A percentile compares a stretch with the other conserved stretches of the same genome.
These are phyloP conservation scores for Chrosomus eos DNA, from an alignment of 2,797 vertebrate species.

Conservation along the genomic window DNA sequence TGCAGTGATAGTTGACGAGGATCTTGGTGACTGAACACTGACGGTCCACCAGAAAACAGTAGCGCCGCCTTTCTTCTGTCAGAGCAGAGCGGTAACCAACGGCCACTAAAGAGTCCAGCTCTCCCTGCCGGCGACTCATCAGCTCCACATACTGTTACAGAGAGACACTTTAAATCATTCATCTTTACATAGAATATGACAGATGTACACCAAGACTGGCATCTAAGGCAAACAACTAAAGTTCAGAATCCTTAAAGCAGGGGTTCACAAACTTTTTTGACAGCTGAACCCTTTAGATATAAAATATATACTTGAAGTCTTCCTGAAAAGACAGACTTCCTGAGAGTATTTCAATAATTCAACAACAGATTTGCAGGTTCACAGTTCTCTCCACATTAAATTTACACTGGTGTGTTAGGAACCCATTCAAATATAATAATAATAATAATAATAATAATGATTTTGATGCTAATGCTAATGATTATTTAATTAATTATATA, in stretches of 20 bases:
- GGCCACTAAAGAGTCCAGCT: constrained; percentile 83
- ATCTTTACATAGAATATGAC: background rate
- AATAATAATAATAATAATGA: background rate
- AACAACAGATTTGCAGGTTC: background rate
- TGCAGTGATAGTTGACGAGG: constrained; percentile 85
- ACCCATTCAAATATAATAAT: background rate
- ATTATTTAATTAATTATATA: background rate
- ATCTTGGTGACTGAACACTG: constrained; percentile 88
- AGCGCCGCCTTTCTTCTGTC: constrained; percentile 85
- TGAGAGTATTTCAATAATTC: background rate
- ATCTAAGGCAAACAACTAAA: background rate
- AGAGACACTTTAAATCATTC: background rate
- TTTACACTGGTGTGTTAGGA: background rate
- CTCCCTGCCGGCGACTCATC: constrained; percentile 85
- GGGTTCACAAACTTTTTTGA: background rate
- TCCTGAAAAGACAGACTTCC: too few relatives aligned
- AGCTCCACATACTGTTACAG: constrained; percentile 82
- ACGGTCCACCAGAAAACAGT: constrained; percentile 87
- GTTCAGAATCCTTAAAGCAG: background rate
- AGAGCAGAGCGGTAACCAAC: constrained; percentile 85
- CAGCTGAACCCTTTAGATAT: background rate
- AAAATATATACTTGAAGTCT: background rate
- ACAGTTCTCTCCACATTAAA: background rate
- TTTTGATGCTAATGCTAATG: too few relatives aligned
- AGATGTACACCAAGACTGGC: background rate